These are phyloP conservation scores for Gasterosteus nipponicus DNA, from an alignment of 2,113 vertebrate genomes.

Conservation along the genomic window DNA sequence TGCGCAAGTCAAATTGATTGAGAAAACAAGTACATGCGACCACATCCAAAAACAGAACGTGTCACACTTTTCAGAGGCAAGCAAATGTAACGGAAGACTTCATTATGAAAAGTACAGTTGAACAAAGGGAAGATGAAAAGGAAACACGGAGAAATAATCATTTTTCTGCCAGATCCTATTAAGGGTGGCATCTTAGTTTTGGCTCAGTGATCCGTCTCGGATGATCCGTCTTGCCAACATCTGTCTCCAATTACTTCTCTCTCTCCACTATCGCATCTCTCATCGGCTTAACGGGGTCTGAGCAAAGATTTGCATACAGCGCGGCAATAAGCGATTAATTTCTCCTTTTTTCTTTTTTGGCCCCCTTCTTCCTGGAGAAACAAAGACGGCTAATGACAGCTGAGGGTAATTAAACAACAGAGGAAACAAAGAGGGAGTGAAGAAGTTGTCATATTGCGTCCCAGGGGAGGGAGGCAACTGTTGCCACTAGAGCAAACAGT, in stretches of 20 bases:
- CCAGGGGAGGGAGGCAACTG: slow-evolving; percentile 53
- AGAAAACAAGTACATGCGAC: slow-evolving; percentile 20
- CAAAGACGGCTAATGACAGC: slow-evolving; percentile 78
- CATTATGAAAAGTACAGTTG: slow-evolving; percentile 61
- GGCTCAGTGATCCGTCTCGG: slow-evolving; percentile 80
- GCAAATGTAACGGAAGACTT: slow-evolving; percentile 54
- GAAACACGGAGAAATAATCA: slow-evolving; percentile 62
- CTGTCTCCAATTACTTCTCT: slow-evolving; percentile 84
- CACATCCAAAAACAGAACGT: slow-evolving; percentile 1
- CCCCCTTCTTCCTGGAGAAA: slow-evolving; percentile 67
- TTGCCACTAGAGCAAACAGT: slow-evolving; percentile 61
- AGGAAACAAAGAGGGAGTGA: slow-evolving; percentile 72
- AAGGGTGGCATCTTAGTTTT: slow-evolving; percentile 80
- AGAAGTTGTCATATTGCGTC: slow-evolving; percentile 74
- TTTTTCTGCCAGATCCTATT: slow-evolving; percentile 77
- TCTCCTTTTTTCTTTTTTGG: slow-evolving; percentile 34
- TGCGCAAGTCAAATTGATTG: not conserved
- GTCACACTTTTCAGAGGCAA: slow-evolving; percentile 43
- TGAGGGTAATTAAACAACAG: slow-evolving; percentile 81
- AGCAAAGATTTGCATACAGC: slow-evolving; percentile 81
- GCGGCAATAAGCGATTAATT: slow-evolving; percentile 81
- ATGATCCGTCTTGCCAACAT: slow-evolving; percentile 80
- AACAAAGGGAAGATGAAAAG: slow-evolving; percentile 61
- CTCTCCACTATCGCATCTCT: slow-evolving; percentile 73
- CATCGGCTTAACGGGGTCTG: slow-evolving; percentile 77